These are phyloP conservation scores for Thalassarche chlororhynchos DNA, from an alignment of 2,113 vertebrate species.

Conservation along the genomic window DNA sequence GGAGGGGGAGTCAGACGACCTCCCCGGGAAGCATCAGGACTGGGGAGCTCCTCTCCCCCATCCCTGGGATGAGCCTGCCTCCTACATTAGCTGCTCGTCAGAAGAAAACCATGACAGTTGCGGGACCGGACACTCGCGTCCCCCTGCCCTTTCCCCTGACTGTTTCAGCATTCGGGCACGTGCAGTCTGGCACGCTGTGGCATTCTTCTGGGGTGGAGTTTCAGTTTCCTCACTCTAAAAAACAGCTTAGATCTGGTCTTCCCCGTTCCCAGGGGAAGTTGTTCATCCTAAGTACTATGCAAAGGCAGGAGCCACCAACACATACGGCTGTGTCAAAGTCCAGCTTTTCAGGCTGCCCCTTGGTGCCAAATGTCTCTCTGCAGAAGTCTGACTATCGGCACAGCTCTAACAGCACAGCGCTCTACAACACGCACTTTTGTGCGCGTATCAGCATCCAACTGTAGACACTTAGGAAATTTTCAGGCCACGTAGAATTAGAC, in stretches of 20 bases:
- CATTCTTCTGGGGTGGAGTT: not conserved
- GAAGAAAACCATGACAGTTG: fast-evolving
- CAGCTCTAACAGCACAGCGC: not conserved
- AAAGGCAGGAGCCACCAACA: not conserved
- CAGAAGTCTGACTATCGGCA: not conserved
- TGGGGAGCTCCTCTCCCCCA: not conserved
- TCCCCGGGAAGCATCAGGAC: not conserved
- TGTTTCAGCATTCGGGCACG: not conserved
- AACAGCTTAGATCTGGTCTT: not conserved
- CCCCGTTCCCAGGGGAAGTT: not conserved
- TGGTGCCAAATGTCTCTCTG: not conserved
- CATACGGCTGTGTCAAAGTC: not conserved
- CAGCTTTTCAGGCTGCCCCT: not conserved
- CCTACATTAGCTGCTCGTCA: not conserved
- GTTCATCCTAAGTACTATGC: not conserved
- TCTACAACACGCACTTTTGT: not conserved
- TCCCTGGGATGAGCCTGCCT: not conserved
- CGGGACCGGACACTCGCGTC: fast-evolving
- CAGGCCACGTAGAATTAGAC: not conserved
- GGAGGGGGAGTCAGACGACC: not conserved
- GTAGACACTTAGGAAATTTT: not conserved
- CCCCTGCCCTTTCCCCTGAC: not conserved
- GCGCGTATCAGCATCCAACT: fast-evolving
- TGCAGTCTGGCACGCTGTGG: not conserved
- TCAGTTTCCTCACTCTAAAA: not conserved